Percentiles rank a stretch among this genome's conserved stretches.
Evolutionary conservation across 2,888 invertebrate genomes (phyloP).

Genomic region (Polymixis flavicincta): DNA sequence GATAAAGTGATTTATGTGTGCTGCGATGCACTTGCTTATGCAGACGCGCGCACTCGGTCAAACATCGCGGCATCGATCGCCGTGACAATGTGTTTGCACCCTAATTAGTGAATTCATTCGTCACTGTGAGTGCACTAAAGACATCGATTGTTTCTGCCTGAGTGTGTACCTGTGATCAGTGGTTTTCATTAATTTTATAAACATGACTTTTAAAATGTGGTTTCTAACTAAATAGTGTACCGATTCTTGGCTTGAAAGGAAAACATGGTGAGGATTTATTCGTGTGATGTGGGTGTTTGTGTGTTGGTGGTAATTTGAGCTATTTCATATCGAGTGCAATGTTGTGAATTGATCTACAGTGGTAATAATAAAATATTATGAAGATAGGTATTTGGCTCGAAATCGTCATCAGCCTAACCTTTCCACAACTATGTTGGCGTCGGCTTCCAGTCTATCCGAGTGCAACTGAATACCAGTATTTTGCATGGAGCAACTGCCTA

Average conservation of each 20-base stretch:
- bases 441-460: background rate
- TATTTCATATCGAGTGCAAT: background rate
- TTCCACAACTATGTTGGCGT: background rate
- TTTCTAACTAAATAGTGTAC: constrained; percentile 6
- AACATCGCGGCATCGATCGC: constrained; percentile 4
- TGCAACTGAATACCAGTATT: background rate
- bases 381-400: background rate
- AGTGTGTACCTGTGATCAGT: constrained; percentile 34
- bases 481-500: background rate
- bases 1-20: constrained; percentile 35
- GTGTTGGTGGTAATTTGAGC: too few relatives aligned
- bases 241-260: background rate
- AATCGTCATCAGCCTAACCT: background rate
- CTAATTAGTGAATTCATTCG: constrained; percentile 48
- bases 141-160: constrained; percentile 34
- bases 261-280: constrained; percentile 37
- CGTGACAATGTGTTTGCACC: constrained; percentile 38
- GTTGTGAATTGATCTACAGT: background rate
- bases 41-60: constrained; percentile 6
- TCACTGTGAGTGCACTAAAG: constrained; percentile 52
- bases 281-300: background rate
- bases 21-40: constrained; percentile 6
- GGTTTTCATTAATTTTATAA: constrained; percentile 4
- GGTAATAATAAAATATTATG: constrained; percentile 1
- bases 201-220: constrained; percentile 31